phyloP scores from a whole-genome alignment of 2,797 vertebrate species.

The Distichodus sexfasciatus region DNA sequence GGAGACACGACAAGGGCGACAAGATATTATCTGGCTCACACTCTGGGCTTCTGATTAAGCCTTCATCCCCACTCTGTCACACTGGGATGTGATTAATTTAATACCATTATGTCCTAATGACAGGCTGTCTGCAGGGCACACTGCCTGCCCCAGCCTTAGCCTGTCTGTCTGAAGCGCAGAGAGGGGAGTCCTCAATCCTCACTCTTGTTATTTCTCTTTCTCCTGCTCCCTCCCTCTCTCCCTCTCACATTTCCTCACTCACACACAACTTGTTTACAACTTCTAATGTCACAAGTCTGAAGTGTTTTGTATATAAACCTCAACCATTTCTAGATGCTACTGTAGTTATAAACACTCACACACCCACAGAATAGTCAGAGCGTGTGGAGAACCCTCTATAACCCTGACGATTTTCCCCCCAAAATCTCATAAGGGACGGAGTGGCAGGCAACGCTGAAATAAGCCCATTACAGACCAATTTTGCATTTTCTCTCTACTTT shows the following conservation, averaged over 20 bases:
- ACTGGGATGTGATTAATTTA: conserved; percentile 83
- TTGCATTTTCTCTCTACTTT: conserved; percentile 27
- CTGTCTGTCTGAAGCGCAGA: conserved; percentile 34
- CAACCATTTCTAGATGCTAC: conserved; percentile 49
- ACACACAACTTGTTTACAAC: conserved; percentile 27
- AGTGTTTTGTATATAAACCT: conserved; percentile 39
- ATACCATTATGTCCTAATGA: conserved; percentile 84
- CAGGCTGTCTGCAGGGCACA: conserved; percentile 73
- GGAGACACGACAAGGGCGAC: conserved; percentile 81
- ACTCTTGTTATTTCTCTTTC: conserved; percentile 15
- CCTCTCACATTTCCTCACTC: conserved; percentile 16
- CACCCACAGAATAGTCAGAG: conserved; percentile 31
- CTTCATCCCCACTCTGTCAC: conserved; percentile 82
- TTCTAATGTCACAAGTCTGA: conserved; percentile 38
- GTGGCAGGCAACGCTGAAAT: conserved; percentile 46
- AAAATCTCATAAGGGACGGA: conserved; percentile 34
- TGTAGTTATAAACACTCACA: conserved; percentile 47
- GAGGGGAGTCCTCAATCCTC: conserved; percentile 18
- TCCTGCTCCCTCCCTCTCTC: conserved; percentile 14
- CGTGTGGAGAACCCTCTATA: conserved; percentile 50
- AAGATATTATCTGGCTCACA: conserved; percentile 84
- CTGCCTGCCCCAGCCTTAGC: conserved; percentile 51
- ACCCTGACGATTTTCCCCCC: conserved; percentile 61
- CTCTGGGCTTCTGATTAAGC: conserved; percentile 81
- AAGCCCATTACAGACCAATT: conserved; percentile 29